Evolutionary conservation across 2,888 invertebrate species (phyloP), one percentile per base, ranked within the genome.

Genomic region (Xylophagus ater): DNA sequence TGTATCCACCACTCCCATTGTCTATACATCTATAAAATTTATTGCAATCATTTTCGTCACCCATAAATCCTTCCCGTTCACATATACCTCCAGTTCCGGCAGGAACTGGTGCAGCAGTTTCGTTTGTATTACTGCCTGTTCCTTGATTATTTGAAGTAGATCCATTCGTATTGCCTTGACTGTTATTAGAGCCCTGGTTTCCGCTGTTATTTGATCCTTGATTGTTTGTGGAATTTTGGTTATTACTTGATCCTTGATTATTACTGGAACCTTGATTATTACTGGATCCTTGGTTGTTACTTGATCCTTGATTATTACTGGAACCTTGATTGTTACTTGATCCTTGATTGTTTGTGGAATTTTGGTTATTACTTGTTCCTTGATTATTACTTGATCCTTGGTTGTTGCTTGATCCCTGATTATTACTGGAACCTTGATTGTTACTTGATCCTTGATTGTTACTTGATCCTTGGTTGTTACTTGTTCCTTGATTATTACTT

Each of bases 21-120:
- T 70, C 62, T 1, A 77, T 77, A 53, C 81, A 81, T 28, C 80
- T 70, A 52, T 78, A 77, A 57, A 80, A 81, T 53, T 74, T 77
- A 19, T 68, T 68, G 50, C 81, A 81, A 42, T 74, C 67, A 10
- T 50, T 51, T 2, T 60, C 55, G 53, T 70, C 67, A 0, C 59
- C 58, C 12, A 62, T 50, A 44, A 65, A 70, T 19, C 69, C 70
- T 37, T 67, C 68, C 1, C 51, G 43, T 8, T 42, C 52, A 33
- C 69, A 69, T 19, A 32, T 29, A 54, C 59, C 61, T 18, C 51
- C 49, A 6, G 56, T 53, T 42, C 56, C n/a, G 41, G 43, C 32
- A 34, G 49, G 40, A 34, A 31, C 32, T 3, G 28, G 13, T 19
- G 32, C 24, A 13, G 32, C 34, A 10, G 17, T 10, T 33, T 25